Evolutionary conservation across 2,113 vertebrate species (phyloP), one percentile per base, ranked within the genome.

Genomic region (Chrysemys picta): DNA sequence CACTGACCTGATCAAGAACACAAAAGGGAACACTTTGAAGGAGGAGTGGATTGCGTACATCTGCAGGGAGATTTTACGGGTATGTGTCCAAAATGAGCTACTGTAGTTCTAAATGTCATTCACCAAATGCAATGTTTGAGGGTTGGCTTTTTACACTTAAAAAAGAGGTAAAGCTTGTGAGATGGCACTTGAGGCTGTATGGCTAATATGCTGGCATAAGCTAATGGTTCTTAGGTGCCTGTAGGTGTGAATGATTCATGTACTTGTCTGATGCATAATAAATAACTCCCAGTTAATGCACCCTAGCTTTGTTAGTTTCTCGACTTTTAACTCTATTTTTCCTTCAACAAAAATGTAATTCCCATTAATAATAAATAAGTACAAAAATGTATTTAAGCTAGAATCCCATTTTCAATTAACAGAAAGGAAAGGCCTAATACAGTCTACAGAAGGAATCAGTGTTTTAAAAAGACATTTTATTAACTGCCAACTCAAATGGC

Each of bases 31-130:
- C 98, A 99, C 99, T 0, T 96, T 99, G 97, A 99, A 99, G 97
- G 99, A 99, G 95, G 99, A 99, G 88, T 99, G 99, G 99, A 99
- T 99, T 1, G 99, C 99, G 4, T 99, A 99, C 97, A 98, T 99
- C 98, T 99, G 99, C 99, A 98, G 99, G 93, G 99, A 99, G 98
- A 99, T 99, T 96, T 98, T 99, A 87, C 98, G 99, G 98, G 99
- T 99, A 97, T 3, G 97, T 97, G 59, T 54, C 83, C 22, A 4
- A 35, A 47, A 82, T 84, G 72, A 76, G 27, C 38, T 11, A 52
- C 38, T 19, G 35, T 25, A 4, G 19, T 53, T 76, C 57, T 52
- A 8, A 1, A 0, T 14, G 42, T 56, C 24, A 10, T 29, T 21
- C 21, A 25, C 29, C 53, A 2, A 3, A 56, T 35, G 47, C 57